These are phyloP conservation scores for Acipenser ruthenus DNA, from an alignment of 2,797 vertebrate genomes.

Conservation along the genomic window DNA sequence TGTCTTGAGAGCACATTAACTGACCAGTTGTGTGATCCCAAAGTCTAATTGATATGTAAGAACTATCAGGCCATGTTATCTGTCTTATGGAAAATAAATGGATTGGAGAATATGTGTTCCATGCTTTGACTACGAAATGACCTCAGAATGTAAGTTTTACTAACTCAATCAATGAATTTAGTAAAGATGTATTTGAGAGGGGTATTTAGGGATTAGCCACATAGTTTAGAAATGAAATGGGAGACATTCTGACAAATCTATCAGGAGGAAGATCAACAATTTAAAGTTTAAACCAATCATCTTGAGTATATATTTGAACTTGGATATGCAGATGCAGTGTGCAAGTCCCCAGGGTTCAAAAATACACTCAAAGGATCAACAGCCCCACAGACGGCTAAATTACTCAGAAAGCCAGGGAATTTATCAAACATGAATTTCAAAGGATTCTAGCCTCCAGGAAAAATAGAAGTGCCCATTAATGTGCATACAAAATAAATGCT, in stretches of 20 bases:
- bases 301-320: conserved; percentile 88
- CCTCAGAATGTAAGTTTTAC: conserved; percentile 45
- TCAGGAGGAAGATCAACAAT: conserved; percentile 84
- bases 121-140: conserved; percentile 38
- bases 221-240: conserved; percentile 69
- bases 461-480: conserved; percentile 51
- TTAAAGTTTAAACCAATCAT: conserved; percentile 84
- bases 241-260: conserved; percentile 77
- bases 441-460: conserved; percentile 71
- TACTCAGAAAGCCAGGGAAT: conserved; percentile 76
- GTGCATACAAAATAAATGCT: conserved; percentile 68
- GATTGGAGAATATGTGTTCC: conserved; percentile 44
- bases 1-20: conserved; percentile 31
- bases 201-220: conserved; percentile 71
- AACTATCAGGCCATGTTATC: conserved; percentile 31
- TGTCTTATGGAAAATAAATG: conserved; percentile 45
- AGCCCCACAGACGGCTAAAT: conserved; percentile 77
- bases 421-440: conserved; percentile 82
- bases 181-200: conserved; percentile 66
- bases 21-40: conserved; percentile 26
- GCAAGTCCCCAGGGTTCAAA: conserved; percentile 66
- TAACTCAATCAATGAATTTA: conserved; percentile 63
- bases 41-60: conserved; percentile 31
- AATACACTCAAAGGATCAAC: conserved; percentile 74
- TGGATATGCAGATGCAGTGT: conserved; percentile 76